Base-by-base conservation (phyloP, 2,113 vertebrate genomes). In the Cynocephalus volans region DNA sequence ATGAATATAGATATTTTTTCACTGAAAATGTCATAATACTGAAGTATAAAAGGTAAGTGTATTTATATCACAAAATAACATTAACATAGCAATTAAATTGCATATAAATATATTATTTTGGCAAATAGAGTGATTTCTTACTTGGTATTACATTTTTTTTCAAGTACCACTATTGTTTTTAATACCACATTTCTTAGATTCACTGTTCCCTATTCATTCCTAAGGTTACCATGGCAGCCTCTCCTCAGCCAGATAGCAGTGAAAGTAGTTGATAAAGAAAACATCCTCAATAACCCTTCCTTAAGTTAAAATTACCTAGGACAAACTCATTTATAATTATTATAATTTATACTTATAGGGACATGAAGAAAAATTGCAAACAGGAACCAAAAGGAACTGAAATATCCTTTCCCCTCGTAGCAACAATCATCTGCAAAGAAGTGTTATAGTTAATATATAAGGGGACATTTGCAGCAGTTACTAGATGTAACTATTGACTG, bases 21-120 rank as follows among this genome's bases (percentile, higher is more conserved):
- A 90, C 33, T 64, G 50, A 82, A 86, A 88, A 79, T n/a, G 3
- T 48, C 77, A 28, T 52, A 65, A 76, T 90, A 92, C 73, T 77
- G 1, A 77, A 56, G 12, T 54, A 9, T 31, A 86, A 64, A 56
- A 91, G 45, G 65, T 31, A 28, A 64, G 3, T 75, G 48, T 41
- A 28, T 21, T 75, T 88, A 64, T 31, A 45, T 56, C 12, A 26
- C 3, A 89, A 89, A 95, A 83, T 4, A 77, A 54, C 9, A 54
- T 50, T 58, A 84, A 23, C 15, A 45, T 41, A 82, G 31, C 45
- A 87, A 96, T 86, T 21, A 79, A 41, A 4, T 52, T 41, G 5
- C 1, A 90, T 28, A 45, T 6, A 52, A 45, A 72, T 48, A 58
- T 26, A 83, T 6, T 54, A 64, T 84, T 80, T 64, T 85, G 23